Evolutionary conservation across 2,113 vertebrate genomes (phyloP).

Genomic region (Mystacornis crossleyi): DNA sequence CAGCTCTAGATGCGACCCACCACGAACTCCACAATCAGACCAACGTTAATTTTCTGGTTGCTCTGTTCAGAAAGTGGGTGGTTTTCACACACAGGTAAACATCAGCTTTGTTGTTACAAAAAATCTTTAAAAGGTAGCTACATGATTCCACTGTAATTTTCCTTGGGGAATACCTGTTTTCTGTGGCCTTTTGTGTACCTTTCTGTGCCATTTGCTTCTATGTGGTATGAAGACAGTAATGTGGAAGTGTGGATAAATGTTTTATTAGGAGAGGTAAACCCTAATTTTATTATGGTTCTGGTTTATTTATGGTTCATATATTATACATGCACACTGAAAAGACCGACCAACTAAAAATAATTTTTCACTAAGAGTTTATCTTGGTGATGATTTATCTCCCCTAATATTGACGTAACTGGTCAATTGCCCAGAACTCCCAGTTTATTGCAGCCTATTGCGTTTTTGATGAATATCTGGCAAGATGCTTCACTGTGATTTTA

Average conservation of each 20-base stretch:
- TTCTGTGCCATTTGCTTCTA: background rate
- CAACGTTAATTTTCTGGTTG: conserved; percentile 3
- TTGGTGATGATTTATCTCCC: background rate
- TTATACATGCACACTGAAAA: background rate
- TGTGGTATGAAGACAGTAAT: background rate
- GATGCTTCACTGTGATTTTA: background rate
- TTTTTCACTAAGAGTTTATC: background rate
- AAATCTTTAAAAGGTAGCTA: background rate
- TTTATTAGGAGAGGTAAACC: background rate
- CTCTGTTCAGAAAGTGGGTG: background rate
- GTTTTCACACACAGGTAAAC: background rate
- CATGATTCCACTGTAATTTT: background rate
- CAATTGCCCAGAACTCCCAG: conserved; percentile 2
- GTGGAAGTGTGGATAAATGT: background rate
- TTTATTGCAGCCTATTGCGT: background rate
- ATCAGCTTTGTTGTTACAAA: background rate
- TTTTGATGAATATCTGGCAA: conserved; percentile 2
- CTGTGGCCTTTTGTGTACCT: background rate
- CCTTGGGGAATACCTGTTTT: background rate
- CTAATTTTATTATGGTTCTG: background rate
- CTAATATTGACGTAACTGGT: background rate
- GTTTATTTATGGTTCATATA: background rate
- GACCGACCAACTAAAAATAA: background rate
- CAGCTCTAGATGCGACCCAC: background rate
- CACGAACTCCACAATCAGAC: background rate